A percentile compares a stretch with the other conserved stretches of the same genome.
Conservation (phyloP, 2,888 invertebrate species). For the Nasonovia ribisnigri region DNA sequence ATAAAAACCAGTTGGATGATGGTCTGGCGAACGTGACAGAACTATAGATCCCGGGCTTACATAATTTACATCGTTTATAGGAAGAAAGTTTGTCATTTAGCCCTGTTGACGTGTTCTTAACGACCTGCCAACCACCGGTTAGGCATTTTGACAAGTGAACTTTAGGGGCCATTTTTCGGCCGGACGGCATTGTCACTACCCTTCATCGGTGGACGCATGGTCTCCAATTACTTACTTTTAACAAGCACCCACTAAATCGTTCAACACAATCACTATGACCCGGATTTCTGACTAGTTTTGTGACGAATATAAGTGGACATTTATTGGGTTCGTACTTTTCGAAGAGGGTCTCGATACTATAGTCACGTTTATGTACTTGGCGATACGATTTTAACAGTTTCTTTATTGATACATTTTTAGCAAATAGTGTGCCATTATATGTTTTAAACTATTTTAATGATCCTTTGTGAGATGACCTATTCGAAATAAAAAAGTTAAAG, state of each 20-base stretch:
- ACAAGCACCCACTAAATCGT: slow-evolving; percentile 51
- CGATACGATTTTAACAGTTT: slow-evolving; percentile 1
- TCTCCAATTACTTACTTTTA: slow-evolving; percentile 63
- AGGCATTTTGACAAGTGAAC: slow-evolving; percentile 44
- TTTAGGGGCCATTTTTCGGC: slow-evolving; percentile 35
- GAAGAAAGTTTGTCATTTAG: slow-evolving; percentile 35
- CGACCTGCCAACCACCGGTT: slow-evolving; percentile 55
- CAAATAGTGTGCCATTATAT: neutral
- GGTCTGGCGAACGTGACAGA: slow-evolving; percentile 44
- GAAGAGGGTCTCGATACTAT: slow-evolving; percentile 6
- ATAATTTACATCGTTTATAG: slow-evolving; percentile 27
- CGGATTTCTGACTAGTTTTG: slow-evolving; percentile 28
- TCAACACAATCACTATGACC: slow-evolving; percentile 36
- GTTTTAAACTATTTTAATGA: neutral
- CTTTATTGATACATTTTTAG: neutral
- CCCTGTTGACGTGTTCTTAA: slow-evolving; percentile 54
- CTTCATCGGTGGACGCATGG: neutral
- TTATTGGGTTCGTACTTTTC: slow-evolving; percentile 34
- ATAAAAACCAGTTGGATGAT: slow-evolving; percentile 46
- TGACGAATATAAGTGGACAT: slow-evolving; percentile 57
- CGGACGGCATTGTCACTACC: neutral
- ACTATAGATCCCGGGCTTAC: slow-evolving; percentile 36
- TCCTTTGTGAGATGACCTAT: neutral
- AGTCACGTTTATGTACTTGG: neutral
- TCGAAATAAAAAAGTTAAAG: neutral